These are phyloP conservation scores for Acronicta aceris DNA, from an alignment of 2,888 invertebrate genomes.

Conservation along the genomic window DNA sequence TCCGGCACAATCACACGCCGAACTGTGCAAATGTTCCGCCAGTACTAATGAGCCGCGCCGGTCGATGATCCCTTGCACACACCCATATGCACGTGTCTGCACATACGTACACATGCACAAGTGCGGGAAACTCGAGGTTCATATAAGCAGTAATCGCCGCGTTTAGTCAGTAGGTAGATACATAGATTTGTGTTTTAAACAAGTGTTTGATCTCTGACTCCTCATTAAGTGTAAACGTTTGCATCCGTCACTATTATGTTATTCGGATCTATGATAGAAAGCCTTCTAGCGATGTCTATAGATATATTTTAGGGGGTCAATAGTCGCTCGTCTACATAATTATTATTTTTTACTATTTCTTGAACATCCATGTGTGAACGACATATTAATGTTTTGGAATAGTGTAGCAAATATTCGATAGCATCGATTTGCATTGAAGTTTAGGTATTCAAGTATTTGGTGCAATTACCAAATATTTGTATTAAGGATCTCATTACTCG, in stretches of 20 bases:
- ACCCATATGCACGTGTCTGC: not conserved
- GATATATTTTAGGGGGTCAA: not conserved
- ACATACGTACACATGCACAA: conserved; percentile 2
- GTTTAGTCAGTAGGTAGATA: conserved; percentile 37
- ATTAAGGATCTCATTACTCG: not conserved
- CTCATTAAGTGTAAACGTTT: conserved; percentile 26
- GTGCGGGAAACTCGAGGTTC: not conserved
- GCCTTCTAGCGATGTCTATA: not conserved
- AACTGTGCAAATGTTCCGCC: conserved; percentile 44
- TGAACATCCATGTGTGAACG: too few species aligned
- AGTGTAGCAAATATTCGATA: too few species aligned
- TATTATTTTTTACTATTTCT: too few species aligned
- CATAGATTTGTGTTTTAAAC: conserved; percentile 28
- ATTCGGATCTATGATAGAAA: conserved; percentile 14
- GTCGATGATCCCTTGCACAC: conserved; percentile 34
- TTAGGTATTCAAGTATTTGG: not conserved
- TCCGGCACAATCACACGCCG: conserved; percentile 49
- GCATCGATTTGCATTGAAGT: too few species aligned
- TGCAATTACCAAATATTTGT: not conserved
- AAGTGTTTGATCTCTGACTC: conserved; percentile 50
- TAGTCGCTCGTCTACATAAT: not conserved
- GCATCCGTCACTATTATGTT: conserved; percentile 19
- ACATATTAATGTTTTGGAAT: too few species aligned
- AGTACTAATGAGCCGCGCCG: conserved; percentile 51
- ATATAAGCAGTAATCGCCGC: conserved; percentile 18